Base-by-base conservation (phyloP, 1,140 invertebrate species). In the Rhopalosiphum padi region DNA sequence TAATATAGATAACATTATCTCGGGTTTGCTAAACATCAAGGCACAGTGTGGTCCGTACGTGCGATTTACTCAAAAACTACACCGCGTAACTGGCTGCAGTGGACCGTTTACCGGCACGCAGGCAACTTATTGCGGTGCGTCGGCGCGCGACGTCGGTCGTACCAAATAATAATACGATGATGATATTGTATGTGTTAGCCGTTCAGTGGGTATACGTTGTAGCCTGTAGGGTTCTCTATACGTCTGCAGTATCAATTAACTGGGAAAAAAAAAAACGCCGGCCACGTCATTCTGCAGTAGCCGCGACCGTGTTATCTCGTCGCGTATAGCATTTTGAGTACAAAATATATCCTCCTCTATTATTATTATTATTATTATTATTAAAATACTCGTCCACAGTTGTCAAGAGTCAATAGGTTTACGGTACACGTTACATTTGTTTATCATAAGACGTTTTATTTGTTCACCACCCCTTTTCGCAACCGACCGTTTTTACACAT, bases 231-330 rank as follows among this genome's bases (percentile, higher is more conserved):
- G n/a, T n/a, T n/a, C 15, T 21, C 15, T n/a, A 4, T 46, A 51
- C 48, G 2, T 51, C 48, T 51, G 15, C 60, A 18, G 60, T 77
- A 77, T 77, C 60, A 77, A 77, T 77, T 77, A n/a, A 77, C 30
- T 77, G 18, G 11, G 41, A n/a, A 46, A 48, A 82, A 46, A 48
- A 82, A 93, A 85, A 55, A 93, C 91, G 82, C 91, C 91, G 91
- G 91, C 91, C 91, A 93, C 91, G 91, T 93, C 91, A 93, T 85
- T 93, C 35, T 46, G n/a, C 77, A 23, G 37, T 68, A 53, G 23
- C 60, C 90, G 48, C 46, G 30, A 37, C 23, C n/a, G 46, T 37
- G 87, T 93, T 93, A 93, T 93, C 91, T 91, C 43, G 87, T 51
- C n/a, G 35, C 41, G 37, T 43, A 85, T 15, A 43, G 22, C 83